These are phyloP conservation scores for Mesocentrotus franciscanus DNA, from an alignment of 53 echinoderm and acorn worm genomes.

Conservation along the genomic window DNA sequence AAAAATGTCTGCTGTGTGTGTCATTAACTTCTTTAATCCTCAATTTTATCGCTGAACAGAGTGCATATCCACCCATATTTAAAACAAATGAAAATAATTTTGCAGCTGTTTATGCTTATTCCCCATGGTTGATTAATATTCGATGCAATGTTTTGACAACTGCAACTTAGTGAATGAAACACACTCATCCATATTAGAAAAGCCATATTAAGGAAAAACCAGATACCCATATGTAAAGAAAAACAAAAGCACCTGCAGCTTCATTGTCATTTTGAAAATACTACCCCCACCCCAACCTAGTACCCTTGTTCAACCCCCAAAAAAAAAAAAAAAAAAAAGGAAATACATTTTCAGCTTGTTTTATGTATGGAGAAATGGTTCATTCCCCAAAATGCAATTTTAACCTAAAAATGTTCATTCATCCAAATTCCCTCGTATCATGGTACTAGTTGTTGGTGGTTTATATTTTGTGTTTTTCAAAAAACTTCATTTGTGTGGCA, in stretches of 20 bases:
- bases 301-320: too few relatives aligned
- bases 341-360: neutral
- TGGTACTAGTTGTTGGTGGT: neutral
- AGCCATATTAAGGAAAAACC: neutral
- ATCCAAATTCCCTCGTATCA: neutral
- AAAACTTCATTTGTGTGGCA: neutral
- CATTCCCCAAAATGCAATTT: neutral
- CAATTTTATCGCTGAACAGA: neutral
- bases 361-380: neutral
- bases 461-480: neutral
- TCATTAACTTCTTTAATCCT: neutral
- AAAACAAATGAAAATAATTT: neutral
- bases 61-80: neutral
- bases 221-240: neutral
- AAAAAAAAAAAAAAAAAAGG: neutral
- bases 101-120: neutral
- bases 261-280: neutral
- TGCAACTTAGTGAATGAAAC: neutral
- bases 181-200: neutral
- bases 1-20: conserved; percentile 8
- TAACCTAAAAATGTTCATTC: too few relatives aligned
- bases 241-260: neutral
- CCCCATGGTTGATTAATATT: neutral
- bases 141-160: neutral
- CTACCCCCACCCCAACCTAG: neutral